These are phyloP conservation scores for Anolis carolinensis DNA, from an alignment of 2,113 vertebrate species.

Conservation along the genomic window DNA sequence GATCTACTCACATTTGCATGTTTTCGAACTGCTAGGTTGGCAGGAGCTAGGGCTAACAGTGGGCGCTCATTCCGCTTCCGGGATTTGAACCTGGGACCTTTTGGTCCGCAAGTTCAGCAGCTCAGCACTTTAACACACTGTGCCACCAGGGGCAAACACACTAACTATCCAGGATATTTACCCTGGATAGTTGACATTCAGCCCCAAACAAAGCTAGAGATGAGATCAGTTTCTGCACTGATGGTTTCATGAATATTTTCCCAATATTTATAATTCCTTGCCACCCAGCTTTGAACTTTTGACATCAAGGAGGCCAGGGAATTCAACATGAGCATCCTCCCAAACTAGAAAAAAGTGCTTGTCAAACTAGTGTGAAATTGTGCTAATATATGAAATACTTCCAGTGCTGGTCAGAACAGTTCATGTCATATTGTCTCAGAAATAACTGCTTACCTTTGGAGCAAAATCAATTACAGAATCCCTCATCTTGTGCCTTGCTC, in stretches of 20 bases:
- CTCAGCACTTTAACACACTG: too few relatives aligned
- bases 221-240: background rate
- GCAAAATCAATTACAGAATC: background rate
- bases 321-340: background rate
- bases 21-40: too few relatives aligned
- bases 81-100: too few relatives aligned
- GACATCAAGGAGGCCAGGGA: background rate
- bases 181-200: background rate
- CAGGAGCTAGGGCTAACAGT: too few relatives aligned
- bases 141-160: too few relatives aligned
- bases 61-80: too few relatives aligned
- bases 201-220: background rate
- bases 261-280: background rate
- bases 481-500: background rate
- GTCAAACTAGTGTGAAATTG: background rate
- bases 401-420: background rate
- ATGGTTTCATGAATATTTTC: background rate
- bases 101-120: too few relatives aligned
- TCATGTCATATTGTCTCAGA: background rate
- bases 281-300: background rate
- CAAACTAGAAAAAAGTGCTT: background rate
- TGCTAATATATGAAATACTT: background rate
- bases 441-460: background rate
- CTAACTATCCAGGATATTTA: background rate
- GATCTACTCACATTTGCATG: too few relatives aligned